Evolutionary conservation across 2,797 vertebrate species (phyloP).

Genomic region (Tapera naevia): DNA sequence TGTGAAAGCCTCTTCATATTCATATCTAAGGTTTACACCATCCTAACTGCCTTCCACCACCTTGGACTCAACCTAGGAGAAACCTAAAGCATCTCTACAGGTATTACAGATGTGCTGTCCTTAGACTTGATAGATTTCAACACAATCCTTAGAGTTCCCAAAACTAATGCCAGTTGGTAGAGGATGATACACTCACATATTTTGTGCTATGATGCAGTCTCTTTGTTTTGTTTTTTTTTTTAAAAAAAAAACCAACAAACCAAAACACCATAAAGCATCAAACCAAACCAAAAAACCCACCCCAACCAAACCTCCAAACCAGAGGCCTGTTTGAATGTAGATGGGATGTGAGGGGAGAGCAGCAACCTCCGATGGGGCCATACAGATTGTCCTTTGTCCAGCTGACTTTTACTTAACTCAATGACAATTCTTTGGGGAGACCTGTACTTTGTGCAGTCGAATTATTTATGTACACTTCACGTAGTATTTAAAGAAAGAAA

Average conservation of each 20-base stretch:
- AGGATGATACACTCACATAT: background rate
- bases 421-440: background rate
- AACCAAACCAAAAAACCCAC: background rate
- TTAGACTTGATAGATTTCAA: background rate
- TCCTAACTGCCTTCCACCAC: background rate
- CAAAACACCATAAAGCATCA: background rate
- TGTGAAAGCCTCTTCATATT: accelerated
- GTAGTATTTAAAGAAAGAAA: background rate
- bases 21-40: accelerated
- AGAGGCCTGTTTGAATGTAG: background rate
- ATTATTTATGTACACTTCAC: background rate
- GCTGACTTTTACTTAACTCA: background rate
- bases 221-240: background rate
- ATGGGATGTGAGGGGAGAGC: background rate
- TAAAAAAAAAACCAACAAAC: background rate
- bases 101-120: background rate
- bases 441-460: background rate
- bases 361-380: background rate
- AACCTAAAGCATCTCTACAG: background rate
- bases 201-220: background rate
- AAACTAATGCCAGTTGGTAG: background rate
- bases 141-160: accelerated
- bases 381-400: background rate
- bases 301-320: background rate
- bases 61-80: background rate